Conservation (phyloP, 1,140 invertebrate species). For the Panulirus ornatus region DNA sequence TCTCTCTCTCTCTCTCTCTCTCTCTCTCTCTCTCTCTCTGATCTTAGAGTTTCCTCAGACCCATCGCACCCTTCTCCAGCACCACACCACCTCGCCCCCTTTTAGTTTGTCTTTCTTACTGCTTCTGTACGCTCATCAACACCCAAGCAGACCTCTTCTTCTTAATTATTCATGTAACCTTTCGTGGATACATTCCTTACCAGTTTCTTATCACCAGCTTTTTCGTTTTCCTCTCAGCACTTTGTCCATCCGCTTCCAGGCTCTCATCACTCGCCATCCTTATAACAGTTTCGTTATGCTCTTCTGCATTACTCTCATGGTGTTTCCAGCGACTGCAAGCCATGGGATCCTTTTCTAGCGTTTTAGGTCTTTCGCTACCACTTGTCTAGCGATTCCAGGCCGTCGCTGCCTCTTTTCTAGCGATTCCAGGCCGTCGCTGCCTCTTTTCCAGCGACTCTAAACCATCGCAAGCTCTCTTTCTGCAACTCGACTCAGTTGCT, state of each 20-base stretch:
- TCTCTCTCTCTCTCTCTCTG: not conserved
- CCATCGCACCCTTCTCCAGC: conserved; percentile 1
- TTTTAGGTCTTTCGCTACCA: too few relatives aligned
- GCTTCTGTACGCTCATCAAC: not conserved
- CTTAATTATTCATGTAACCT: too few relatives aligned
- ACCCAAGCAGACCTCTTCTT: not conserved
- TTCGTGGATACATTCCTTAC: not conserved
- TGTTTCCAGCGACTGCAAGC: too few relatives aligned
- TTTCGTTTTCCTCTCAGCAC: too few relatives aligned
- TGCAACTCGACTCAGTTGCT: not conserved
- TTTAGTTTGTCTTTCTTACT: not conserved
- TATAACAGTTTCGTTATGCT: too few relatives aligned
- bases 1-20: not conserved
- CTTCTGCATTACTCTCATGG: too few relatives aligned
- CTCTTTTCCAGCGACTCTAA: not conserved
- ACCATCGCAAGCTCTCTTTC: not conserved
- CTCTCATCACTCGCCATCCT: too few relatives aligned
- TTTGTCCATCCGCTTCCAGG: too few relatives aligned
- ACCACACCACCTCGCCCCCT: not conserved
- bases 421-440: not conserved
- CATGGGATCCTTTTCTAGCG: too few relatives aligned
- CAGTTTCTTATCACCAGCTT: not conserved
- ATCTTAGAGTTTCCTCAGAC: not conserved
- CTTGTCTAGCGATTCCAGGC: too few relatives aligned
- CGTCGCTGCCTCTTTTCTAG: not conserved